Evolutionary conservation across 2,888 invertebrate genomes (phyloP), one percentile per base, ranked within the genome.

Genomic region (Schizotus pectinicornis): DNA sequence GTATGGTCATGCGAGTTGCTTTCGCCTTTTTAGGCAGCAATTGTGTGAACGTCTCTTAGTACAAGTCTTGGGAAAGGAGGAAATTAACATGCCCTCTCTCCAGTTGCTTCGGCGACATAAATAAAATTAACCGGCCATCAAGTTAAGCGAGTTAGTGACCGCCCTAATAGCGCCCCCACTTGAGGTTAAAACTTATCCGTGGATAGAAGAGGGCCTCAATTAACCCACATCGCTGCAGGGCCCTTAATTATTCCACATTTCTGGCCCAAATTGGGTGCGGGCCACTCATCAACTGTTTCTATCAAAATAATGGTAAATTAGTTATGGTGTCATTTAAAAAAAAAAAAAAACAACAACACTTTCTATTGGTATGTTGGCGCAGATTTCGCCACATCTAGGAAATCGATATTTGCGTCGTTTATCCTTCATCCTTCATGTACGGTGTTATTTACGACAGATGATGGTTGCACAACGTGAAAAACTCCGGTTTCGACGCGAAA

Each of bases 381-480:
- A 47, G 47, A 37, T 31, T 30, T 13, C 38, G 9, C 9, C n/a
- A 7, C 36, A n/a, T 37, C 35, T 37, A 45, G 45, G 56, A 56
- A 56, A 56, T 56, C 56, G 56, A 56, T 56, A 56, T 51, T 56
- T 49, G 41, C 50, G 31, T 49, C 49, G 55, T 49, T 39, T 56
- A 49, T 56, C 56, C 56, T 56, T 56, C 49, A 49, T 56, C 56
- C 56, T 56, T 56, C 49, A 43, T 49, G 45, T 43, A 33, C 31
- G 43, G 56, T 50, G 42, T 56, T 56, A 49, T 56, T 56, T 56
- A 56, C 50, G 45, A 43, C 39, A 46, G 38, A 56, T 56, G 36
- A 49, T 34, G 45, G 56, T 56, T 56, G 45, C 56, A 51, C 39
- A 56, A 56, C 50, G 22, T 34, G 35, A 9, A 30, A 51, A 51